A percentile compares a stretch with the other conserved stretches of the same genome.
phyloP scores from a whole-genome alignment of 1,140 invertebrate species.

The Laupala kohalensis region DNA sequence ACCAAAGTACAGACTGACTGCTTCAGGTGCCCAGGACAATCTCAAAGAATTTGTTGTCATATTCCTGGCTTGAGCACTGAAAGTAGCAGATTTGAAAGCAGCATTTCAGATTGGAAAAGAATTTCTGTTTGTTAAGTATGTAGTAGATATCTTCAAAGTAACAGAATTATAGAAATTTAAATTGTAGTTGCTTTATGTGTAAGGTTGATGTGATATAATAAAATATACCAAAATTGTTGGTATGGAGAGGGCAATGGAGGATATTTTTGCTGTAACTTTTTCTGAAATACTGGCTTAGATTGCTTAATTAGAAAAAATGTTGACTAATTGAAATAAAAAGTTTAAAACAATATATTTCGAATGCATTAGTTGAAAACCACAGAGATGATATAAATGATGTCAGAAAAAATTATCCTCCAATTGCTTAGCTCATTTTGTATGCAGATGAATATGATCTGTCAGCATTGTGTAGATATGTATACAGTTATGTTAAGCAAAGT shows the following conservation, averaged over 20 bases:
- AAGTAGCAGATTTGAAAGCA: background rate
- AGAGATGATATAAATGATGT: background rate
- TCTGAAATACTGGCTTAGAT: no score
- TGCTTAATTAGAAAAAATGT: no score
- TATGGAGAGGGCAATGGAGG: background rate
- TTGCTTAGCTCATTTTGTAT: constrained; percentile 4
- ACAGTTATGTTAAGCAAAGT: no score
- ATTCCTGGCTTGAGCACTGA: background rate
- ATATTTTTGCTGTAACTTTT: background rate
- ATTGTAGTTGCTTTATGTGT: constrained; percentile 29
- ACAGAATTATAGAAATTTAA: constrained; percentile 12
- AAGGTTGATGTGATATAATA: constrained; percentile 33
- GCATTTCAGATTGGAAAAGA: constrained; percentile 1
- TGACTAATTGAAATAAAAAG: background rate
- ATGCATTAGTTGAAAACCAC: no score
- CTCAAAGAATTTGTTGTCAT: background rate
- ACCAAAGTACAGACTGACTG: constrained; percentile 9
- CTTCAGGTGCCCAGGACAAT: constrained; percentile 9
- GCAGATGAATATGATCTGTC: constrained; percentile 6
- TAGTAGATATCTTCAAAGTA: constrained; percentile 11
- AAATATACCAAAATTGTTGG: constrained; percentile 4
- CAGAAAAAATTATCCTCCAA: background rate
- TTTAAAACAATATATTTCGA: no score
- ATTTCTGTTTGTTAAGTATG: constrained; percentile 12
- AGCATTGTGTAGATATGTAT: constrained; percentile 5